phyloP scores from a whole-genome alignment of 1,140 invertebrate species.

The Paraescarpia echinospica region DNA sequence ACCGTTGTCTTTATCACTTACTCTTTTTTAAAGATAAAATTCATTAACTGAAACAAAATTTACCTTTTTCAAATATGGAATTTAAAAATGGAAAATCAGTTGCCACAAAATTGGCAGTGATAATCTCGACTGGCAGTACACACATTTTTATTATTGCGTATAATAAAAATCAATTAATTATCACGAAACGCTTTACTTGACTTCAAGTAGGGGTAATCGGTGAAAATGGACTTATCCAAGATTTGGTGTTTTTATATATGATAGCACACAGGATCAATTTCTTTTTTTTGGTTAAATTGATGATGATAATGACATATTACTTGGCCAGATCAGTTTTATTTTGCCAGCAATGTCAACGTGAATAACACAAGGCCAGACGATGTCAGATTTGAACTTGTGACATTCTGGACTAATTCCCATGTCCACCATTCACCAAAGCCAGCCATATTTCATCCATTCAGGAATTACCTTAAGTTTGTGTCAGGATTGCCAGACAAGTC shows the following conservation, averaged over 20 bases:
- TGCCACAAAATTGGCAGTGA: too few species aligned
- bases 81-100: too few species aligned
- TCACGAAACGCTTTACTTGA: too few species aligned
- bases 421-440: not conserved
- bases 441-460: not conserved
- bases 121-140: too few species aligned
- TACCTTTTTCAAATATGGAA: too few species aligned
- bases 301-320: not conserved
- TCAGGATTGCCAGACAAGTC: not conserved
- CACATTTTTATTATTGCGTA: too few species aligned
- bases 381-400: not conserved
- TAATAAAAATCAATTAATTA: too few species aligned
- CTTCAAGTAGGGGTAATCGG: too few species aligned
- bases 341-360: not conserved
- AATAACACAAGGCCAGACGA: not conserved
- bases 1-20: too few species aligned
- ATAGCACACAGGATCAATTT: not conserved
- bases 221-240: not conserved
- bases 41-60: too few species aligned
- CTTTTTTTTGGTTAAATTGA: not conserved
- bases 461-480: not conserved
- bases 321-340: not conserved
- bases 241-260: not conserved
- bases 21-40: too few species aligned
- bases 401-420: not conserved